Evolutionary conservation across 1,140 invertebrate genomes (phyloP).

Genomic region (Oryzaephilus surinamensis): DNA sequence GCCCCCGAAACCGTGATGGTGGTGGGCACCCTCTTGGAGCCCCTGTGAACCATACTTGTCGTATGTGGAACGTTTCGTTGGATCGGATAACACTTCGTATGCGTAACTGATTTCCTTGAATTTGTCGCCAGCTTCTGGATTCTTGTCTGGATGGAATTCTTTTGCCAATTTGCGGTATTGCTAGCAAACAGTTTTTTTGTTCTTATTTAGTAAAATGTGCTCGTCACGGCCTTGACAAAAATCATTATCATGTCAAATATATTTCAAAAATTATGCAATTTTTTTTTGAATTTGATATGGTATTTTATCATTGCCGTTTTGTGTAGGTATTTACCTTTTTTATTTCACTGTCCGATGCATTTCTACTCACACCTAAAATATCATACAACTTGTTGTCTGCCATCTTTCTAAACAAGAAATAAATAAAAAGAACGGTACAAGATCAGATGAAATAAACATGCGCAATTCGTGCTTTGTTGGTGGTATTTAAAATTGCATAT

Average conservation of each 20-base stretch:
- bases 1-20: conserved; percentile 41
- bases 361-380: conserved; percentile 64
- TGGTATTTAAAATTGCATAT: too few relatives aligned
- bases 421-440: too few relatives aligned
- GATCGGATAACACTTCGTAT: conserved; percentile 71
- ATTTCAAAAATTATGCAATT: background rate
- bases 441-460: too few relatives aligned
- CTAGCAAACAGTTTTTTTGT: conserved; percentile 36
- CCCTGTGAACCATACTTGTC: conserved; percentile 71
- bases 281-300: background rate
- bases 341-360: conserved; percentile 68
- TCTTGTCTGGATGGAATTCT: conserved; percentile 83
- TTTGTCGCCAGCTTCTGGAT: conserved; percentile 69
- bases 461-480: too few relatives aligned
- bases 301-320: too few relatives aligned
- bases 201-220: background rate
- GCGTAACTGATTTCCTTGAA: conserved; percentile 86
- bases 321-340: conserved; percentile 62
- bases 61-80: conserved; percentile 58
- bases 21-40: conserved; percentile 58
- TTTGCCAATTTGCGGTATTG: conserved; percentile 76
- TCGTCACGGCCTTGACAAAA: conserved; percentile 9
- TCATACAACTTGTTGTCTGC: conserved; percentile 77
- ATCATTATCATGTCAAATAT: background rate
- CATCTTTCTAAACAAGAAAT: conserved; percentile 39